phyloP scores from a whole-genome alignment of 2,113 vertebrate genomes.

The Himantopus leucocephalus region DNA sequence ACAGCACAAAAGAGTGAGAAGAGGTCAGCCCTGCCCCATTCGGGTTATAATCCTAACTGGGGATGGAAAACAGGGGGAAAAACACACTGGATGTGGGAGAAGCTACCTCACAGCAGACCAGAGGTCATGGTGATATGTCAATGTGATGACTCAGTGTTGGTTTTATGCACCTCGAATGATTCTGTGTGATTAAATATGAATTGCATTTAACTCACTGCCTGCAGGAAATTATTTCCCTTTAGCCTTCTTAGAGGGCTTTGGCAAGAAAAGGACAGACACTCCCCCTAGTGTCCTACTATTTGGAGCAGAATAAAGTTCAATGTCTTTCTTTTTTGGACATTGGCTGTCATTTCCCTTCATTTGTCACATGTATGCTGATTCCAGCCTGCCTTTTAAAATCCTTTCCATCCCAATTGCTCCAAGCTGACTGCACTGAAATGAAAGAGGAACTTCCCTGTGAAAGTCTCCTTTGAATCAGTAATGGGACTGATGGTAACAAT shows the following conservation, averaged over 20 bases:
- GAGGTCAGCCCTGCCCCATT: neutral
- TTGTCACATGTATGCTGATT: neutral
- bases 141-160: neutral
- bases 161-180: neutral
- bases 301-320: neutral
- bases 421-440: neutral
- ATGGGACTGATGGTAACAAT: neutral
- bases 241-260: neutral
- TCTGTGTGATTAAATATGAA: neutral
- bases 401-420: neutral
- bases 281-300: constrained; percentile 21
- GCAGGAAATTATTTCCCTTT: neutral
- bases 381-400: neutral
- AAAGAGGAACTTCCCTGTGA: neutral
- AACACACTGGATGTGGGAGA: neutral
- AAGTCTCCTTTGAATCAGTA: neutral
- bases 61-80: neutral
- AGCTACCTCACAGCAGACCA: neutral
- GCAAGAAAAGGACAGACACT: constrained; percentile 23
- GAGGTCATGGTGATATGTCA: neutral
- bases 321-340: neutral
- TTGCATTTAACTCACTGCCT: neutral
- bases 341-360: neutral
- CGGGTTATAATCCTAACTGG: neutral
- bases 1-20: neutral